These are phyloP conservation scores for Peromyscus californicus DNA, from an alignment of 2,113 vertebrate genomes.

Conservation along the genomic window DNA sequence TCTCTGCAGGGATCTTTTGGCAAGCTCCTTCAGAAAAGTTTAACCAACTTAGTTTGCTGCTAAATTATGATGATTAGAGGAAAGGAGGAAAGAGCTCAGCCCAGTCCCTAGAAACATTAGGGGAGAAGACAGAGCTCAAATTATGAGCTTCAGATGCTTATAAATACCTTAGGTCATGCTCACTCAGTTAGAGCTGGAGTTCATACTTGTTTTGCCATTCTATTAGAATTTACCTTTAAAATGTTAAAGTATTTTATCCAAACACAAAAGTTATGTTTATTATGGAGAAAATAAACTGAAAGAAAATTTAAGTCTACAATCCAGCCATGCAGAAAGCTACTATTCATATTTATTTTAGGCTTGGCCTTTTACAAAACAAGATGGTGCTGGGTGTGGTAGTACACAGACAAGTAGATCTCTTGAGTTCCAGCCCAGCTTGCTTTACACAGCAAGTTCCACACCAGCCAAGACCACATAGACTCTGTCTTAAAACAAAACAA, in stretches of 20 bases:
- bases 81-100: neutral
- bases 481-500: neutral
- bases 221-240: constrained; percentile 14
- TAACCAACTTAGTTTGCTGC: neutral
- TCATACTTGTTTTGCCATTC: constrained; percentile 30
- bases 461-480: neutral
- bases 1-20: neutral
- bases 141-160: neutral
- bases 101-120: neutral
- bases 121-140: neutral
- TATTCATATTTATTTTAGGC: constrained; percentile 13
- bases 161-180: neutral
- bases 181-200: neutral
- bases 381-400: no score
- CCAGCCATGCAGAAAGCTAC: neutral
- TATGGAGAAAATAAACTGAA: neutral
- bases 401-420: neutral
- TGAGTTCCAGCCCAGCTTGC: neutral
- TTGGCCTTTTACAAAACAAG: neutral
- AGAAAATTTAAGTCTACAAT: constrained; percentile 28
- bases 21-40: constrained; percentile 14
- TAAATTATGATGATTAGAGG: neutral
- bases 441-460: neutral
- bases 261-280: constrained; percentile 41
- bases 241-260: constrained; percentile 38